Conservation (phyloP, 1,140 invertebrate species). For the Euschistus heros region DNA sequence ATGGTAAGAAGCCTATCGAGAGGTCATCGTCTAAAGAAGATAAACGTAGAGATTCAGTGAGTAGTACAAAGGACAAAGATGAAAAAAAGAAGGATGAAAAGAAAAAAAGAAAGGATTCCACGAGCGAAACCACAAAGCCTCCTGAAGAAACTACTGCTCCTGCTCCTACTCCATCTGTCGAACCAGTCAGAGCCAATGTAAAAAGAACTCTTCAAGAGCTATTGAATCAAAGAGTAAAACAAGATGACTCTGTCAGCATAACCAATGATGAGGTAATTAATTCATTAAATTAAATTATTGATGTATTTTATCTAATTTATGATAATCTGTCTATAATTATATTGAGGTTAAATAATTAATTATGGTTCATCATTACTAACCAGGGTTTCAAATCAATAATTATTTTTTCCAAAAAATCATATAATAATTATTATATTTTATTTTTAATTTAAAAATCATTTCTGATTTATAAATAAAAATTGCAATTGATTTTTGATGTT, state of each 20-base stretch:
- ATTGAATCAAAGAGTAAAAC: conserved; percentile 50
- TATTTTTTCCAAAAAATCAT: too few relatives aligned
- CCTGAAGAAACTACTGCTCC: not conserved
- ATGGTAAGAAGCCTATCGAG: not conserved
- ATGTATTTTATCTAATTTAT: too few relatives aligned
- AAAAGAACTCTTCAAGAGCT: conserved; percentile 65
- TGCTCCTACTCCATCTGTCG: not conserved
- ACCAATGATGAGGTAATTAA: conserved; percentile 46
- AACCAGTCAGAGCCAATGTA: conserved; percentile 67
- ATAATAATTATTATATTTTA: too few relatives aligned
- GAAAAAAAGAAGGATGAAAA: conserved; percentile 10
- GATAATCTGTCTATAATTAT: too few relatives aligned
- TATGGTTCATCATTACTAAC: too few relatives aligned
- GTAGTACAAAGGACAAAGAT: conserved; percentile 3
- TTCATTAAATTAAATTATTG: not conserved
- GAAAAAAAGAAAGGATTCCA: conserved; percentile 27
- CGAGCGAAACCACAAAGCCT: conserved; percentile 11
- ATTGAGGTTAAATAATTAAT: too few relatives aligned
- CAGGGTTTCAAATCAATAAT: too few relatives aligned
- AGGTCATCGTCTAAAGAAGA: not conserved
- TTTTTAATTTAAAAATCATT: too few relatives aligned
- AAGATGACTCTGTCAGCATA: conserved; percentile 49
- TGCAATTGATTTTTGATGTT: too few relatives aligned
- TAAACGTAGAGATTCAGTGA: not conserved
- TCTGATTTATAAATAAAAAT: too few relatives aligned